phyloP scores from a whole-genome alignment of 2,888 invertebrate species.

The Osedax fenrisi region DNA sequence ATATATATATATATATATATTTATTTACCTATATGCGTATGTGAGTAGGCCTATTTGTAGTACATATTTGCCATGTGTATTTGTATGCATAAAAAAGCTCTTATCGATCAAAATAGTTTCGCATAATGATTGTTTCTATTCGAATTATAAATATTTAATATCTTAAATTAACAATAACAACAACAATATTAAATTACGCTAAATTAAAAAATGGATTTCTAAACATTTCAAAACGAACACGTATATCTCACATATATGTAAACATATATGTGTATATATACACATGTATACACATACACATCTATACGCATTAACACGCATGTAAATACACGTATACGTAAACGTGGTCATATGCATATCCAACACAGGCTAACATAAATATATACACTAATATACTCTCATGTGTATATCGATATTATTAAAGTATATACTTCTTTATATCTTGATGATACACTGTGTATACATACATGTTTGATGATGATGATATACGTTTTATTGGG shows the following conservation, averaged over 20 bases:
- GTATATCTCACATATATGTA: not conserved
- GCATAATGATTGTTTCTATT: no score
- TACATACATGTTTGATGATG: no score
- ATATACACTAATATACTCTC: not conserved
- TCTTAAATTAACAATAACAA: not conserved
- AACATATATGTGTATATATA: not conserved
- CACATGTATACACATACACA: slow-evolving; percentile 2
- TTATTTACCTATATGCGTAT: no score
- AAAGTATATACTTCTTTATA: not conserved
- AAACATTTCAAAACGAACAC: not conserved
- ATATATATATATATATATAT: no score
- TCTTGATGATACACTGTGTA: not conserved
- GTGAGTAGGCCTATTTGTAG: no score
- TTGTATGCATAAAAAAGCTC: no score
- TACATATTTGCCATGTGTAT: no score
- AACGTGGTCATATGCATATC: not conserved
- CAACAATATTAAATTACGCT: not conserved
- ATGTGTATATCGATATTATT: not conserved
- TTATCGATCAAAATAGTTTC: no score
- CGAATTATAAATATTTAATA: not conserved
- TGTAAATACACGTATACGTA: not conserved
- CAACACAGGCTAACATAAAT: not conserved
- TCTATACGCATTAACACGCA: not conserved
- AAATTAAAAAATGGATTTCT: not conserved
- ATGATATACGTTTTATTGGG: no score